Conservation (phyloP, 2,797 vertebrate species). For the Prionace glauca region DNA sequence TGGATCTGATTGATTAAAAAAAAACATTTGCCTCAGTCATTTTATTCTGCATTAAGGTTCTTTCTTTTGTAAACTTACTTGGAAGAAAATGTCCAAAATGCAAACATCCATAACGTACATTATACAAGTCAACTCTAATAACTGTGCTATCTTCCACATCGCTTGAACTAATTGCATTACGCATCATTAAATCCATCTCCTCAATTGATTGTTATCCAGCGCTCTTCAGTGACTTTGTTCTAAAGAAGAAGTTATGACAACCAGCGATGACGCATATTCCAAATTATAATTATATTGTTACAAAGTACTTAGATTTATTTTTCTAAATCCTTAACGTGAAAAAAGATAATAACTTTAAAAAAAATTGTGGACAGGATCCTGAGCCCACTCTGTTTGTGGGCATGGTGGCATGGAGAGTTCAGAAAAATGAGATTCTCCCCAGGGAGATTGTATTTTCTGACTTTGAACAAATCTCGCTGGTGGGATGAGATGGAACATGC, state of each 20-base stretch:
- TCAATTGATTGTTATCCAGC: neutral
- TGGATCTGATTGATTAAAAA: neutral
- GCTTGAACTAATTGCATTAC: neutral
- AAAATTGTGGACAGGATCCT: no score
- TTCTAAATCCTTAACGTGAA: neutral
- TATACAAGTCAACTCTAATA: neutral
- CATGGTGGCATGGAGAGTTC: no score
- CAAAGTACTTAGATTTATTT: neutral
- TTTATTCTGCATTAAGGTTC: neutral
- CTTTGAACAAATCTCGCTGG: no score
- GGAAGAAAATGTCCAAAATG: neutral
- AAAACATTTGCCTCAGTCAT: neutral
- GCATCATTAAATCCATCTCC: constrained; percentile 6
- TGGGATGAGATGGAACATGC: no score
- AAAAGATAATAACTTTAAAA: neutral
- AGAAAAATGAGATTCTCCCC: no score
- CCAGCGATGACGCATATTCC: neutral
- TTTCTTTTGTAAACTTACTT: neutral
- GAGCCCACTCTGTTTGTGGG: no score
- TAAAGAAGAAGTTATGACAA: neutral
- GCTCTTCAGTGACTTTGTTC: neutral
- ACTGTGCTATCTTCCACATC: neutral
- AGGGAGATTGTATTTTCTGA: no score
- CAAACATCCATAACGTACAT: neutral
- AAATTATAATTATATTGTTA: neutral